Evolutionary conservation across 2,113 vertebrate species (phyloP), one percentile per base, ranked within the genome.

Genomic region (Esox niger): DNA sequence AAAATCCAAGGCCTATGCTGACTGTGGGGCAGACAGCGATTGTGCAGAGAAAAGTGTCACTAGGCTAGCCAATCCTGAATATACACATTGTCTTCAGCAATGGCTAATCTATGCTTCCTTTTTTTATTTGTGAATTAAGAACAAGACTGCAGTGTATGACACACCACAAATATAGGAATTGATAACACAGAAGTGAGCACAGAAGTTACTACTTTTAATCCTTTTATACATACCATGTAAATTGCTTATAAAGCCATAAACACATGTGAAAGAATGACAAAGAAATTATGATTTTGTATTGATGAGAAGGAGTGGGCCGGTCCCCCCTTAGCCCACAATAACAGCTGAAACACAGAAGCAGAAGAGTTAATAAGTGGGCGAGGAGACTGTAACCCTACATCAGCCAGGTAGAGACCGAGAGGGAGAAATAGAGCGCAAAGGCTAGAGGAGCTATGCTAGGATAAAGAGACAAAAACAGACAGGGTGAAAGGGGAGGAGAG

Each of bases 301-400:
- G 58, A 74, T 63, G 29, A 29, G 74, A 65, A 65, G 26, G 9
- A 31, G 75, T 60, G 64, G 54, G 64, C 59, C 68, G 26, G 60
- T 55, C n/a, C 72, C 20, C 70, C 46, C 35, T 46, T 31, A 69
- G 59, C 35, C 73, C 69, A 75, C 30, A 79, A 75, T 49, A 77
- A 74, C 76, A 68, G 61, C 10, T 71, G 79, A 84, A 75, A 77
- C 54, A 32, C 33, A 30, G 21, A 69, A 20, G 33, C 38, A 43
- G 38, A 17, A 17, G 38, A 43, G 38, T 43, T 43, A 23, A 5
- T 56, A 60, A 64, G 54, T 20, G 70, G 59, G 31, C 17, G 10
- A 32, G 27, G 29, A 31, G 23, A 20, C 38, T 29, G 10, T 57
- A 58, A 35, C 52, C 52, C 54, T 49, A 3, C 5, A 2, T 62